Conservation (phyloP, 1,140 invertebrate species). For the Cataglyphis hispanica region DNA sequence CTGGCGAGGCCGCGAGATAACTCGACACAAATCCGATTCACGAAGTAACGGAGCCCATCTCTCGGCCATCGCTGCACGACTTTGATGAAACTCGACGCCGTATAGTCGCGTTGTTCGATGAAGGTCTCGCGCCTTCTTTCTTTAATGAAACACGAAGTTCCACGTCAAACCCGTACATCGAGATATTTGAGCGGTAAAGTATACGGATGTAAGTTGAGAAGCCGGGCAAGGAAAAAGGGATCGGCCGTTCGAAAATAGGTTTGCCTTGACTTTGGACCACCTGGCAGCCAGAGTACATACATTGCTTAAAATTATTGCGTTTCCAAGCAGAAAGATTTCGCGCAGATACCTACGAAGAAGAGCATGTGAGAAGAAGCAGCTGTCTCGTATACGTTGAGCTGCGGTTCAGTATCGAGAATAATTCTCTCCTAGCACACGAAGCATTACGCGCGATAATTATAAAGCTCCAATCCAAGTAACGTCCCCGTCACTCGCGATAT, state of each 20-base stretch:
- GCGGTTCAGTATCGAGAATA: constrained; percentile 19
- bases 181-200: constrained; percentile 43
- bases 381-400: background rate
- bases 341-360: background rate
- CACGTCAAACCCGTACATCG: constrained; percentile 42
- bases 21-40: constrained; percentile 50
- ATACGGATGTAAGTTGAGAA: constrained; percentile 69
- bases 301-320: constrained; percentile 60
- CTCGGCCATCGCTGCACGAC: constrained; percentile 58
- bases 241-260: constrained; percentile 30
- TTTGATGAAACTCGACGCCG: constrained; percentile 68
- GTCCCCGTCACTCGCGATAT: constrained; percentile 47
- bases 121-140: constrained; percentile 40
- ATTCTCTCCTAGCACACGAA: constrained; percentile 18
- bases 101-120: constrained; percentile 59
- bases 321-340: constrained; percentile 35
- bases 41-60: constrained; percentile 37
- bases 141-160: constrained; percentile 54
- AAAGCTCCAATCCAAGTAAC: constrained; percentile 24
- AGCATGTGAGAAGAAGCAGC: constrained; percentile 5
- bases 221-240: constrained; percentile 20
- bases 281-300: constrained; percentile 62
- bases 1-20: constrained; percentile 22
- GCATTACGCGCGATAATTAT: constrained; percentile 41
- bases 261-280: constrained; percentile 67